Conservation (phyloP, 2,888 invertebrate genomes). For the Drosophila stalkeri region DNA sequence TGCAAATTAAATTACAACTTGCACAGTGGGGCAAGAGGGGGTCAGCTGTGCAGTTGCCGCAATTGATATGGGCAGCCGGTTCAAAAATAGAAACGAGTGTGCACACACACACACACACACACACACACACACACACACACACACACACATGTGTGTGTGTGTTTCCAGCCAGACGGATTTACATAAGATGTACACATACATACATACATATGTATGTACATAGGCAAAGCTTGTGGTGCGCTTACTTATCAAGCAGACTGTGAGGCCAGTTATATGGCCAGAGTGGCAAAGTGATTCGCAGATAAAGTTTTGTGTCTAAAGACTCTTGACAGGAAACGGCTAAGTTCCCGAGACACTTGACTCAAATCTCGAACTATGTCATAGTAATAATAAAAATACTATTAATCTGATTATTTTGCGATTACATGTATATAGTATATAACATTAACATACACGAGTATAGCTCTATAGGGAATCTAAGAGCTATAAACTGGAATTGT, state of each 20-base stretch:
- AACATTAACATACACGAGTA: neutral
- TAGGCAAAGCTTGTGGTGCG: neutral
- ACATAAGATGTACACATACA: constrained; percentile 23
- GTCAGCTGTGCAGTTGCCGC: constrained; percentile 17
- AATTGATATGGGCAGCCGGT: constrained; percentile 52
- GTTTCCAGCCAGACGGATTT: constrained; percentile 27
- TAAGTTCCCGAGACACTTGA: neutral
- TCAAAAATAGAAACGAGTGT: constrained; percentile 25
- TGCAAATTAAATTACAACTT: constrained; percentile 67
- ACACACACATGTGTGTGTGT: neutral
- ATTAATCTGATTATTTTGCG: neutral
- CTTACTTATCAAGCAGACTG: constrained; percentile 40
- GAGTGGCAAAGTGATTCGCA: constrained; percentile 17
- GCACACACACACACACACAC: neutral
- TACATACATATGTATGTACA: neutral
- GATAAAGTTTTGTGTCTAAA: neutral
- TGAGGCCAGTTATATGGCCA: constrained; percentile 25
- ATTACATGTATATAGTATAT: neutral
- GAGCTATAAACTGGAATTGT: neutral
- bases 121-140: constrained; percentile 1
- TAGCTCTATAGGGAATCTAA: neutral
- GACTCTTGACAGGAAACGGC: neutral
- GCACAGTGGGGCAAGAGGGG: constrained; percentile 8
- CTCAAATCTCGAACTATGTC: constrained; percentile 5
- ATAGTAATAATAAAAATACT: neutral